Conservation (phyloP, 2,113 vertebrate species). For the Calyptommatus sinebrachiatus region DNA sequence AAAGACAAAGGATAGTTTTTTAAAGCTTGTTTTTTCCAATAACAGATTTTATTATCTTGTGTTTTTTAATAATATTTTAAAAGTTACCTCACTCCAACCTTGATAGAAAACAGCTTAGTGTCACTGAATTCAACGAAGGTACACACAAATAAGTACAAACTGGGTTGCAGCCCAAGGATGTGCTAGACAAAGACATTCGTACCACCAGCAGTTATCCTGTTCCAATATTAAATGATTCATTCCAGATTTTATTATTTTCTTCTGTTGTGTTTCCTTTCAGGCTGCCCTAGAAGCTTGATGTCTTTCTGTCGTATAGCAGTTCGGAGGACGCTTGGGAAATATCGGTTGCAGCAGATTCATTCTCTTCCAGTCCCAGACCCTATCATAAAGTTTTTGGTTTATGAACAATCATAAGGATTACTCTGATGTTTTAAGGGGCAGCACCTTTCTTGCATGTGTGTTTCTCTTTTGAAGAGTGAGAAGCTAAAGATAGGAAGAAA, state of each 20-base stretch:
- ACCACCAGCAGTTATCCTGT: background rate
- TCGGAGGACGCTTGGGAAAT: slow-evolving; percentile 81
- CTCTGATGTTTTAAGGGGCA: background rate
- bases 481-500: background rate
- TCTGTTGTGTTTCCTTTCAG: slow-evolving; percentile 61
- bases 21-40: no score
- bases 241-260: background rate
- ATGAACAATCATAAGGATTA: slow-evolving; percentile 61
- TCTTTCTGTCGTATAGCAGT: slow-evolving; percentile 85
- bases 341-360: slow-evolving; percentile 76
- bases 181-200: no score
- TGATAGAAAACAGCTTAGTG: background rate
- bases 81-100: no score
- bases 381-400: slow-evolving; percentile 83
- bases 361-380: slow-evolving; percentile 83
- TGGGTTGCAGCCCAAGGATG: no score
- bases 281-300: slow-evolving; percentile 75
- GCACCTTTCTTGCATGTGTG: slow-evolving; percentile 1
- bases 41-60: no score
- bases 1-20: no score
- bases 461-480: background rate
- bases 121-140: background rate
- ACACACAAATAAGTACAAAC: background rate
- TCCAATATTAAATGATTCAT: background rate
- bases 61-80: no score